These are phyloP conservation scores for Clusia tigrina DNA, from an alignment of 2,888 invertebrate species.

Conservation along the genomic window DNA sequence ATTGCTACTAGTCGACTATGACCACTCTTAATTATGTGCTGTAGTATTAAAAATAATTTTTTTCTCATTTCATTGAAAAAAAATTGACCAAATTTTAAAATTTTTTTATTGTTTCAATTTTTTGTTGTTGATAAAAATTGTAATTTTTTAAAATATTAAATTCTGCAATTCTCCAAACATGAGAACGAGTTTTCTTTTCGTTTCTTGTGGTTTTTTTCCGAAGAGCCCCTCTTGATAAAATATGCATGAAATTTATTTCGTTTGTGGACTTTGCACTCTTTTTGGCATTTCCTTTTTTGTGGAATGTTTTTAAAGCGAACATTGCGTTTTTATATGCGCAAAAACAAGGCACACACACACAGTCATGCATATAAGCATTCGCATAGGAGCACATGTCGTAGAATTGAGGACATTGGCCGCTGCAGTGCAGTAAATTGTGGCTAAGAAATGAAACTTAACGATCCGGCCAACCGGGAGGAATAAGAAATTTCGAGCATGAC, in stretches of 20 bases:
- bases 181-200: neutral
- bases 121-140: neutral
- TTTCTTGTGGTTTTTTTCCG: neutral
- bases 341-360: no score
- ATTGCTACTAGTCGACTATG: no score
- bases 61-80: neutral
- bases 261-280: neutral
- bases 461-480: neutral
- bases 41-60: no score
- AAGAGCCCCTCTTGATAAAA: neutral
- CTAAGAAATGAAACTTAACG: neutral
- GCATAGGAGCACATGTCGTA: neutral
- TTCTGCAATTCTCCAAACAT: neutral
- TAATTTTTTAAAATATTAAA: neutral
- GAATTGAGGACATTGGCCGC: slow-evolving; percentile 8
- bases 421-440: slow-evolving; percentile 5
- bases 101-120: neutral
- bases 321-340: neutral
- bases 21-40: no score
- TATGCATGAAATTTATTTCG: slow-evolving; percentile 3
- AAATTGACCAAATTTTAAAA: neutral
- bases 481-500: neutral
- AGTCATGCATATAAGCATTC: neutral
- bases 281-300: neutral
- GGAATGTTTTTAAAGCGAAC: neutral